Percentiles rank a stretch among this genome's conserved stretches.
These are phyloP conservation scores for Pyrochroa serraticornis DNA, from an alignment of 2,888 invertebrate species.

Conservation along the genomic window DNA sequence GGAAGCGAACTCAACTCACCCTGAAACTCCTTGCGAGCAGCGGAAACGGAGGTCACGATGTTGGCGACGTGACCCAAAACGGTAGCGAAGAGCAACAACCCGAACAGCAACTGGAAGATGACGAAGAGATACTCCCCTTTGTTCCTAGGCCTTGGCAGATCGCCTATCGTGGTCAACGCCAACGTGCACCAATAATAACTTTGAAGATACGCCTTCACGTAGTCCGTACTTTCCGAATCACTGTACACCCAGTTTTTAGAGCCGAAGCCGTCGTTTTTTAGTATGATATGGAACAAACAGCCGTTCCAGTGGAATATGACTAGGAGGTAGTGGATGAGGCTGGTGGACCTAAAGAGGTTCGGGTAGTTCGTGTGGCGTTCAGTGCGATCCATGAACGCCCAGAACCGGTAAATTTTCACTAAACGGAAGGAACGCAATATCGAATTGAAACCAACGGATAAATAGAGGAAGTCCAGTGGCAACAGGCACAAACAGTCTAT, in stretches of 20 bases:
- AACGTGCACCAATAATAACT: conserved; percentile 98
- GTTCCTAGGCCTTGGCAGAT: conserved; percentile 87
- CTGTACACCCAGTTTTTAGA: conserved; percentile 90
- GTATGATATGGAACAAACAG: conserved; percentile 96
- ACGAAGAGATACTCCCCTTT: conserved; percentile 96
- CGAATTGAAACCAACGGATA: conserved; percentile 95
- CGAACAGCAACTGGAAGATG: conserved; percentile 92
- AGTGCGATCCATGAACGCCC: conserved; percentile 98
- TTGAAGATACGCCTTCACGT: conserved; percentile 93
- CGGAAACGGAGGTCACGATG: conserved; percentile 97
- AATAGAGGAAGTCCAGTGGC: conserved; percentile 96
- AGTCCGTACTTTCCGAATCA: conserved; percentile 84
- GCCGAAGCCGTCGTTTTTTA: conserved; percentile 94
- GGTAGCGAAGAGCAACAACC: conserved; percentile 92
- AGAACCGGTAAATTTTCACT: conserved; percentile 97
- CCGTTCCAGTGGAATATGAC: conserved; percentile 99
- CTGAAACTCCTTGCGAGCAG: conserved; percentile 97
- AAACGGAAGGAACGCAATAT: conserved; percentile 93
- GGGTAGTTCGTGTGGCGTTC: conserved; percentile 99
- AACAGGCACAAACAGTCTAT: conserved; percentile 97
- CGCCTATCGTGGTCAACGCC: conserved; percentile 94
- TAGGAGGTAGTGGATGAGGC: conserved; percentile 93
- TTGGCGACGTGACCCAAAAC: conserved; percentile 97
- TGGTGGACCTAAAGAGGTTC: conserved; percentile 91
- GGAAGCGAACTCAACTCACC: conserved; percentile 66